Base-by-base conservation (phyloP, 2,888 invertebrate genomes). In the Pimpla rufipes region DNA sequence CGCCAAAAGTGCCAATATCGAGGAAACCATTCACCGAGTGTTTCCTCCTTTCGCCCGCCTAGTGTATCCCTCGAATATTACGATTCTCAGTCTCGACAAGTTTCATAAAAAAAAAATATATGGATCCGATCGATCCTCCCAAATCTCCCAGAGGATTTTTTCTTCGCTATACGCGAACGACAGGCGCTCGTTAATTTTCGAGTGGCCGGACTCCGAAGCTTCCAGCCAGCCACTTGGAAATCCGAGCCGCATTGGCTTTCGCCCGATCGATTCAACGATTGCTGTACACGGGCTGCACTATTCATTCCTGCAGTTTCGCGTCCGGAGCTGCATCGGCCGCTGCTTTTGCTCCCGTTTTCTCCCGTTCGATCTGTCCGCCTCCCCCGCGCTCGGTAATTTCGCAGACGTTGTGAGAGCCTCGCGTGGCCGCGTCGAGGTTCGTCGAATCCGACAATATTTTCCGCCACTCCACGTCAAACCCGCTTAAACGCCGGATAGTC, bases 391-490 rank as follows among this genome's bases (percentile, higher is more conserved):
- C 21, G 23, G 13, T 23, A 13, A 55, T 23, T 29, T 29, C 2
- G 23, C 11, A 5, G 11, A 55, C 13, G 23, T 55, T 55, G 55
- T 55, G 21, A 21, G 3, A 5, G 29, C 29, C 55, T 55, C 23
- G 13, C 23, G 21, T 23, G 10, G 55, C 10, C 23, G 21, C 21
- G 10, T 52, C 52, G 21, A 21, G 21, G 21, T 52, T 21, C 18
- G 10, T 21, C 52, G 52, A 52, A 52, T 52, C 59, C 40, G 50
- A 67, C 79, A 74, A 80, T 76, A 90, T 90, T 91, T 91, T 90
- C 88, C 88, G 87, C 88, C 89, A 90, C 89, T 90, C 89, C 87
- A 88, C 86, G 89, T 88, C 89, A 77, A 81, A 85, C 80, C 87
- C 84, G 85, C 83, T 89, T 79, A n/a, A n/a, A 81, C 81, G 79